Evolutionary conservation across 2,797 vertebrate species (phyloP).

Genomic region (Nothura maculosa): DNA sequence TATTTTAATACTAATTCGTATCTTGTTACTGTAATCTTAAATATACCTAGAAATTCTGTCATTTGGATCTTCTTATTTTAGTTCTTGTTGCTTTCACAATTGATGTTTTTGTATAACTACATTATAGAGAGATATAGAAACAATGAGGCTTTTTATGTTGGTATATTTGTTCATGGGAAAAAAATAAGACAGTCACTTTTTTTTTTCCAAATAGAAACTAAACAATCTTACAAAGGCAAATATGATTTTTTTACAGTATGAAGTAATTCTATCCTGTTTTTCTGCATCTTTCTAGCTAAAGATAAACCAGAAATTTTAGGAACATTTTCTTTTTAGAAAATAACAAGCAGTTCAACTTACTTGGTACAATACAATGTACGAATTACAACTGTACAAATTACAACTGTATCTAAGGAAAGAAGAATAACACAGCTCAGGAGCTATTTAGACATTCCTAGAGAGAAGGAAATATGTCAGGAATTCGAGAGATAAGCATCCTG

Average conservation of each 20-base stretch:
- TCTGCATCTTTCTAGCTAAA: background rate
- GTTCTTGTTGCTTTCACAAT: background rate
- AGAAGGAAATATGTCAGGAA: slow-evolving; percentile 76
- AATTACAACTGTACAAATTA: background rate
- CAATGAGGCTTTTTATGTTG: background rate
- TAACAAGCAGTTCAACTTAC: background rate
- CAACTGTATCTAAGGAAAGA: background rate
- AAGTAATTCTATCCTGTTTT: background rate
- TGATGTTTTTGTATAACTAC: background rate
- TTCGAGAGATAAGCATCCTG: slow-evolving; percentile 79
- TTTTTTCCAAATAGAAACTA: background rate
- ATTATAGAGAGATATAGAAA: background rate
- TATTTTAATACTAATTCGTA: background rate
- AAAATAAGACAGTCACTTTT: background rate
- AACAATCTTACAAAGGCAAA: background rate
- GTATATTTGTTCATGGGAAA: background rate
- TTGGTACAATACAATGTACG: background rate
- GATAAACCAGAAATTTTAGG: background rate
- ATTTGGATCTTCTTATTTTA: background rate
- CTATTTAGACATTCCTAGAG: slow-evolving; percentile 76
- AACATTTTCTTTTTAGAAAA: background rate
- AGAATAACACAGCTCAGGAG: slow-evolving; percentile 44
- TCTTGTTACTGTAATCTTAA: background rate
- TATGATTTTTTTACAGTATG: background rate
- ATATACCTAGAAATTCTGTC: background rate